Conservation (phyloP, 2,888 invertebrate species). For the Ditylenchus weischeri region DNA sequence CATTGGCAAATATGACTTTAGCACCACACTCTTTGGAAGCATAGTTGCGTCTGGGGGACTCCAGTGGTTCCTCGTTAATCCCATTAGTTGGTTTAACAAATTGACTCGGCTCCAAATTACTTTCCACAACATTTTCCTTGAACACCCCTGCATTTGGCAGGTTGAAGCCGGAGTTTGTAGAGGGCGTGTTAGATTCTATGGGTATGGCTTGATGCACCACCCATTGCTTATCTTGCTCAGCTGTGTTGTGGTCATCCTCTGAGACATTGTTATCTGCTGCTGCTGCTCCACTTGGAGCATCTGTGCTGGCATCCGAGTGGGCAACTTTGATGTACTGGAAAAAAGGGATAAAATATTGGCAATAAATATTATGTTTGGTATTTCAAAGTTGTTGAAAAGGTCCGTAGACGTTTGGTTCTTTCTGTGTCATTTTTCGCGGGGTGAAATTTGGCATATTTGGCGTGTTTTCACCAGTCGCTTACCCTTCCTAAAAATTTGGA, state of each 20-base stretch:
- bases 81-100: neutral
- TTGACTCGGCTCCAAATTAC: neutral
- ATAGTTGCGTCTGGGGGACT: slow-evolving; percentile 75
- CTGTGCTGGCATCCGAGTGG: too few relatives aligned
- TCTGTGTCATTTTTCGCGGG: too few relatives aligned
- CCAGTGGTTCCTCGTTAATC: slow-evolving; percentile 3
- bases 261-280: neutral
- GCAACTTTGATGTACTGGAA: too few relatives aligned
- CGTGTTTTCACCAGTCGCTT: too few relatives aligned
- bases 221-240: neutral
- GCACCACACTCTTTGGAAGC: slow-evolving; percentile 95
- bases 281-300: neutral
- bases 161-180: slow-evolving; percentile 5
- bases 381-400: too few relatives aligned
- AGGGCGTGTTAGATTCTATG: neutral
- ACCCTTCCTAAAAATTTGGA: too few relatives aligned
- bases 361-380: too few relatives aligned
- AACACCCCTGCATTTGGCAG: neutral
- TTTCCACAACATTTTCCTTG: neutral
- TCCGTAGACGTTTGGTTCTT: too few relatives aligned
- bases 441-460: too few relatives aligned
- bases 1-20: slow-evolving; percentile 74
- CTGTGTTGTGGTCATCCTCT: neutral
- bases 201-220: neutral
- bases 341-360: too few relatives aligned